phyloP scores from a whole-genome alignment of 2,797 vertebrate genomes.

The Argya squamiceps region DNA sequence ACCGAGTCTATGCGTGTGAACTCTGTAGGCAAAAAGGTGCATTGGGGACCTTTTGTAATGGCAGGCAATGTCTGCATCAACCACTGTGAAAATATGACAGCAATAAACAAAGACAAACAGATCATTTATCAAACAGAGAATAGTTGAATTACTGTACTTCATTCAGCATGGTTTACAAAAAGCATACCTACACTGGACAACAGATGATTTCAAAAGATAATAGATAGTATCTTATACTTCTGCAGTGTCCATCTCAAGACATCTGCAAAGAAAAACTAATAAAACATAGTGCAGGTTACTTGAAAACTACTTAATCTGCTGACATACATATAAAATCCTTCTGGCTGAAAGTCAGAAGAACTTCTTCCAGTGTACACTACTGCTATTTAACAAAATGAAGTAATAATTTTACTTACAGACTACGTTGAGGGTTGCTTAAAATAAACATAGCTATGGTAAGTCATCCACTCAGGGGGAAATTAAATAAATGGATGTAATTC shows the following conservation, averaged over 20 bases:
- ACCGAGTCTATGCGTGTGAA: conserved; percentile 95
- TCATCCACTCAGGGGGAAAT: not conserved
- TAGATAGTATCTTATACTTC: not conserved
- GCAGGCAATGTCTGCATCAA: conserved; percentile 92
- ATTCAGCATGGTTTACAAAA: not conserved
- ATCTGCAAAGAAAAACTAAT: not conserved
- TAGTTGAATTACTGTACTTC: not conserved
- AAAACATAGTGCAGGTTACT: not conserved
- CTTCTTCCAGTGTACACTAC: not conserved
- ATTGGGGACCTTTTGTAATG: conserved; percentile 88
- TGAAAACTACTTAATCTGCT: not conserved
- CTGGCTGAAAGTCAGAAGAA: not conserved
- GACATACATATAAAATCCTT: not conserved
- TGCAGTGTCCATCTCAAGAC: not conserved
- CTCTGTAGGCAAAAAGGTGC: conserved; percentile 96
- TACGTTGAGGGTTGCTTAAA: not conserved
- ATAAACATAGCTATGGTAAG: not conserved
- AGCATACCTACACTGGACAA: not conserved
- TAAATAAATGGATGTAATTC: not conserved
- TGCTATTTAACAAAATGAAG: not conserved
- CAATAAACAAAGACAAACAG: not conserved
- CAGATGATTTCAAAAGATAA: not conserved
- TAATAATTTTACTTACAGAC: not conserved
- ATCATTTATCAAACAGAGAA: not conserved
- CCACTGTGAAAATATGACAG: conserved; percentile 77